A percentile compares a stretch with the other conserved stretches of the same genome.
Evolutionary conservation across 2,888 invertebrate species (phyloP).

Genomic region (Drosophila tanythrix): DNA sequence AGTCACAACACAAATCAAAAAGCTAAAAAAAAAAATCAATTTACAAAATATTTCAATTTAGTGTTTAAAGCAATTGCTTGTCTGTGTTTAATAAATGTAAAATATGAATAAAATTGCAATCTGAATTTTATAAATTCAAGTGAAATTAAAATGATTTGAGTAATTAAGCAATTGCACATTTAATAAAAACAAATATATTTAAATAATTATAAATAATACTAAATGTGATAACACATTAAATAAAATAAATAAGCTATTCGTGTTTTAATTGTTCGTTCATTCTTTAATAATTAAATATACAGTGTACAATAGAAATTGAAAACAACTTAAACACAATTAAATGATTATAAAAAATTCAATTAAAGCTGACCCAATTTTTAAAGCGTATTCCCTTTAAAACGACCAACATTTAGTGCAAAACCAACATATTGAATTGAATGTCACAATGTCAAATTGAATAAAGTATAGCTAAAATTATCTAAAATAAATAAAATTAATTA

Average conservation of each 20-base stretch:
- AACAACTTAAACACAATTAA: not conserved
- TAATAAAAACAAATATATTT: not conserved
- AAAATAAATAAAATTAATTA: not conserved
- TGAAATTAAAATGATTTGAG: not conserved
- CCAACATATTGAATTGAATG: not conserved
- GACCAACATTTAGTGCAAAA: not conserved
- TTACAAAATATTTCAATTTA: not conserved
- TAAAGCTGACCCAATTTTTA: not conserved
- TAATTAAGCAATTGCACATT: not conserved
- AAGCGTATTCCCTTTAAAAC: not conserved
- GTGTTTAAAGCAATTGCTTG: constrained; percentile 1
- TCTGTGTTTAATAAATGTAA: not conserved
- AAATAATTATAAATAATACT: constrained; percentile 1
- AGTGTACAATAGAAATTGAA: not conserved
- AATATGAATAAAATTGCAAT: not conserved
- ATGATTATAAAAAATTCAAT: not conserved
- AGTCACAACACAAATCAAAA: constrained; percentile 11
- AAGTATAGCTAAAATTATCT: not conserved
- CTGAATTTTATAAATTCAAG: not conserved
- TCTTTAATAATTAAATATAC: not conserved
- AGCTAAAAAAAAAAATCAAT: constrained; percentile 7
- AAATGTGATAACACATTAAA: constrained; percentile 1
- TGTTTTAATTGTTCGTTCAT: not conserved
- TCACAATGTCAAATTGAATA: not conserved
- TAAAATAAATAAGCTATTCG: not conserved